Evolutionary conservation across 1,140 invertebrate species (phyloP).

Genomic region (Anoplolepis gracilipes): DNA sequence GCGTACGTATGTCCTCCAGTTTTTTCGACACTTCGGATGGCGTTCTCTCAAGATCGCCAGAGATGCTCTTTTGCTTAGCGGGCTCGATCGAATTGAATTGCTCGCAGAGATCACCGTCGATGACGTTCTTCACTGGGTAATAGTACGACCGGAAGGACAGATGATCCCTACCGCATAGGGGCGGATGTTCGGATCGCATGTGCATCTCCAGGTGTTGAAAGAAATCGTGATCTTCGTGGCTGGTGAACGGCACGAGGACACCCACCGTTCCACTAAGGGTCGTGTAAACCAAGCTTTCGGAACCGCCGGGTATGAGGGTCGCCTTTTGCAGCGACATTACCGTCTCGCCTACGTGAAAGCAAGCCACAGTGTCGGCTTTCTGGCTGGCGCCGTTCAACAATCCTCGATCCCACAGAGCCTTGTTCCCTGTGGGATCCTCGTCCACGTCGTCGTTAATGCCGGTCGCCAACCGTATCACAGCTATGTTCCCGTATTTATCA

Average conservation of each 20-base stretch:
- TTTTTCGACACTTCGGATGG: conserved; percentile 98
- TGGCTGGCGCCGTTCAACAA: conserved; percentile 98
- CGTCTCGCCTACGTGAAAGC: conserved; percentile 98
- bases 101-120: conserved; percentile 99
- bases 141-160: conserved; percentile 98
- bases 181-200: conserved; percentile 98
- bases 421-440: conserved; percentile 99
- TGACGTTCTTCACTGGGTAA: conserved; percentile 99
- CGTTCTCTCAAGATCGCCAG: conserved; percentile 96
- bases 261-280: conserved; percentile 98
- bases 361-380: conserved; percentile 96
- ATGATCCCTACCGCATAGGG: conserved; percentile 98
- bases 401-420: conserved; percentile 99
- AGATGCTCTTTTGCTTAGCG: conserved; percentile 97
- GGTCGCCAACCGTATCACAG: conserved; percentile 93
- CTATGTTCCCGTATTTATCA: conserved; percentile 99
- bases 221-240: conserved; percentile 99
- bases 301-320: conserved; percentile 98
- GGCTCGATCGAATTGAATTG: conserved; percentile 99
- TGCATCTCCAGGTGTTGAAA: conserved; percentile 99
- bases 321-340: conserved; percentile 96
- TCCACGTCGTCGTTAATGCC: conserved; percentile 99
- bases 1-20: conserved; percentile 96
- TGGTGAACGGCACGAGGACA: conserved; percentile 98
- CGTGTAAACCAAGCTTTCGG: conserved; percentile 98